Evolutionary conservation across 2,797 vertebrate genomes (phyloP).

Genomic region (Poecilia wingei): DNA sequence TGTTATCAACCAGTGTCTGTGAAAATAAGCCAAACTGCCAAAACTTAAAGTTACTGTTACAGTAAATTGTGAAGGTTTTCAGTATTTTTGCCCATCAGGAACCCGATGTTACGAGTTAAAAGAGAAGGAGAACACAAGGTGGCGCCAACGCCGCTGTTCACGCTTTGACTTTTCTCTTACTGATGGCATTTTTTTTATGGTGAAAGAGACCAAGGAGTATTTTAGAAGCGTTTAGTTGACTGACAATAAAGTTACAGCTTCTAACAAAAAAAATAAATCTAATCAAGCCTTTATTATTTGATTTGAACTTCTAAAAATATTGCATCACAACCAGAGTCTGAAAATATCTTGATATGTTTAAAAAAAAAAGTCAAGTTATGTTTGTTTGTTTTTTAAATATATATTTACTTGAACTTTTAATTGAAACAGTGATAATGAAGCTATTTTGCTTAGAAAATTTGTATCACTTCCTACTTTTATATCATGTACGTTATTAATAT

Average conservation of each 20-base stretch:
- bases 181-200: not conserved
- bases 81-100: not conserved
- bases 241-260: not conserved
- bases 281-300: not conserved
- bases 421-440: not conserved
- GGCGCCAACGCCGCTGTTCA: slow-evolving; percentile 29
- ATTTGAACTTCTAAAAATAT: not conserved
- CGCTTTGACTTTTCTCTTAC: not conserved
- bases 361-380: not conserved
- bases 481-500: not conserved
- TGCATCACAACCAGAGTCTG: not conserved
- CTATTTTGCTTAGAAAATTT: not conserved
- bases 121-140: slow-evolving; percentile 27
- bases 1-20: slow-evolving; percentile 11
- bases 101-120: not conserved
- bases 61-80: not conserved
- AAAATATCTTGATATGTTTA: not conserved
- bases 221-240: not conserved
- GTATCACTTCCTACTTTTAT: not conserved
- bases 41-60: slow-evolving; percentile 25
- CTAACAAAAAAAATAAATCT: not conserved
- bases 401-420: not conserved
- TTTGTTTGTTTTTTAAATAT: not conserved
- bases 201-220: not conserved
- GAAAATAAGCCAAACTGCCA: slow-evolving; percentile 3